Evolutionary conservation across 2,888 invertebrate genomes (phyloP).

Genomic region (Galerucella nymphaeae): DNA sequence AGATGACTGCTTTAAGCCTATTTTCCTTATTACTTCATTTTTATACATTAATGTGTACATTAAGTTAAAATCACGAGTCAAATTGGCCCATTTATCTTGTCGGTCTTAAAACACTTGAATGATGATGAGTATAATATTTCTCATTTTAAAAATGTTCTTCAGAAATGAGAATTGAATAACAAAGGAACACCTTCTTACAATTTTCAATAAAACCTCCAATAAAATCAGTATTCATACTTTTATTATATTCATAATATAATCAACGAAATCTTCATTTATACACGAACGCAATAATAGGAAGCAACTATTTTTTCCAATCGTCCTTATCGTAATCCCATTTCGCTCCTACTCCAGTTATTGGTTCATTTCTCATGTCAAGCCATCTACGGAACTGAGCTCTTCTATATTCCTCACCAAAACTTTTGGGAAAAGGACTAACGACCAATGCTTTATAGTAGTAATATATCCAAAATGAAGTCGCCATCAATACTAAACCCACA

Average conservation of each 20-base stretch:
- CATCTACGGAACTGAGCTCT: slow-evolving; percentile 70
- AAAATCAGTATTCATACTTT: no score
- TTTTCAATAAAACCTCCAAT: no score
- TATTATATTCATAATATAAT: no score
- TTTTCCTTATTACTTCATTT: slow-evolving; percentile 42
- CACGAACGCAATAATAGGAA: background rate
- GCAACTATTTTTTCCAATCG: slow-evolving; percentile 70
- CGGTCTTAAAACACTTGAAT: slow-evolving; percentile 13
- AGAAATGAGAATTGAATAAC: no score
- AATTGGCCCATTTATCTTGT: slow-evolving; percentile 23
- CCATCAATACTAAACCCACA: slow-evolving; percentile 64
- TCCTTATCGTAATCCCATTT: slow-evolving; percentile 79
- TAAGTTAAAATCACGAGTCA: slow-evolving; percentile 38
- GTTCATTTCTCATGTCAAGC: slow-evolving; percentile 69
- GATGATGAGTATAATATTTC: background rate
- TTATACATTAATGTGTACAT: slow-evolving; percentile 32
- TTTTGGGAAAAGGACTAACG: slow-evolving; percentile 64
- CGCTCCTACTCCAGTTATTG: slow-evolving; percentile 71
- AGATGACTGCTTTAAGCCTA: slow-evolving; percentile 26
- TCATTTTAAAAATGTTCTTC: background rate
- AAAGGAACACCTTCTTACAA: no score
- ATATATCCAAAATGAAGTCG: slow-evolving; percentile 49
- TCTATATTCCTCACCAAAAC: slow-evolving; percentile 70
- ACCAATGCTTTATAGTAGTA: slow-evolving; percentile 53
- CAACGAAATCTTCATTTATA: no score